Evolutionary conservation across 2,888 invertebrate genomes (phyloP).

Genomic region (Drosophila borealis): DNA sequence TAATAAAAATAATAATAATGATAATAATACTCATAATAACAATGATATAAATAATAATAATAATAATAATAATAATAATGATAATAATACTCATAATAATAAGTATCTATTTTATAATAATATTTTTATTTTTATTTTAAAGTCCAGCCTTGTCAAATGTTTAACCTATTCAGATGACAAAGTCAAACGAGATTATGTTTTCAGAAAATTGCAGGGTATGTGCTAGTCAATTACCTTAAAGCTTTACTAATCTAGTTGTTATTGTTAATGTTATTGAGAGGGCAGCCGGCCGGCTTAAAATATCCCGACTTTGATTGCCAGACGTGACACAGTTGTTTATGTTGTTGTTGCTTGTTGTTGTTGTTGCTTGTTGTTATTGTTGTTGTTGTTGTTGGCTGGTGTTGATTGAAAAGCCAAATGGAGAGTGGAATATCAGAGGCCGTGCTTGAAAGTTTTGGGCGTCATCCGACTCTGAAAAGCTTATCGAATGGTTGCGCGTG

Average conservation of each 20-base stretch:
- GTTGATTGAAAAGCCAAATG: conserved; percentile 1
- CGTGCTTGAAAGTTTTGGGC: not conserved
- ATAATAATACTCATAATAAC: too few relatives aligned
- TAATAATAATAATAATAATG: too few relatives aligned
- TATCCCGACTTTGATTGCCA: conserved; percentile 8
- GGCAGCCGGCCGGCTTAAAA: not conserved
- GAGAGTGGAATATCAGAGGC: conserved; percentile 8
- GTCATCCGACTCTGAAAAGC: not conserved
- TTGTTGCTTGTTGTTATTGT: not conserved
- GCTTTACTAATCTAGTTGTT: not conserved
- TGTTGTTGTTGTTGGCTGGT: not conserved
- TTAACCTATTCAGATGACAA: too few relatives aligned
- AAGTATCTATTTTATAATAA: too few relatives aligned
- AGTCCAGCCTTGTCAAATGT: too few relatives aligned
- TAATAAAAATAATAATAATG: too few relatives aligned
- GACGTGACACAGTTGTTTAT: conserved; percentile 1
- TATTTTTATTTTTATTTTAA: too few relatives aligned
- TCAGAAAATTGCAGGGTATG: not conserved
- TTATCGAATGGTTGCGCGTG: not conserved
- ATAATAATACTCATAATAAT: too few relatives aligned
- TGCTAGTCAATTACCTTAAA: not conserved
- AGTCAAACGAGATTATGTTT: too few relatives aligned
- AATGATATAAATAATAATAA: too few relatives aligned
- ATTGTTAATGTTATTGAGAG: conserved; percentile 3
- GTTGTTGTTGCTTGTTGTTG: not conserved